phyloP scores from a whole-genome alignment of 2,888 invertebrate species.

The Tribolium freemani region DNA sequence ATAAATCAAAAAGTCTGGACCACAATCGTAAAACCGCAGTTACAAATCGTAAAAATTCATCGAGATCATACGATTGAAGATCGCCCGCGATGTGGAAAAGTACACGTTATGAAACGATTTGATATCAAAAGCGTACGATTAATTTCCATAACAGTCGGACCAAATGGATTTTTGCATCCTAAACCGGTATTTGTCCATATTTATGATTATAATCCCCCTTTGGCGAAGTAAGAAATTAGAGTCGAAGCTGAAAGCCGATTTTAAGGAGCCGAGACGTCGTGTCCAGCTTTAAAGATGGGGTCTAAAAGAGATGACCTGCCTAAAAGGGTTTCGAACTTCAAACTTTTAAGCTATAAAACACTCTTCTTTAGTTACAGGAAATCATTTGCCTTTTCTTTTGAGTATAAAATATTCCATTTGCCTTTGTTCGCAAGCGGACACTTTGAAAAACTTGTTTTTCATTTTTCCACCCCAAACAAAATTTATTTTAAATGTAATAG shows the following conservation, averaged over 20 bases:
- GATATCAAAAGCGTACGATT: neutral
- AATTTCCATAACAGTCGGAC: neutral
- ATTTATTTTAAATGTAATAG: neutral
- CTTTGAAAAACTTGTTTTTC: neutral
- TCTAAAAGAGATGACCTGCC: constrained; percentile 22
- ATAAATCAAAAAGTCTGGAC: constrained; percentile 2
- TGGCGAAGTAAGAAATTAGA: neutral
- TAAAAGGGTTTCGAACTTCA: constrained; percentile 35
- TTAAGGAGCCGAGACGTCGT: constrained; percentile 10
- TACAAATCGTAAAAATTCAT: constrained; percentile 3
- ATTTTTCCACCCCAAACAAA: neutral
- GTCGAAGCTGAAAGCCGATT: constrained; percentile 26
- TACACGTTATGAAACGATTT: neutral
- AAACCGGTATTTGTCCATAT: neutral
- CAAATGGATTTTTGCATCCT: neutral
- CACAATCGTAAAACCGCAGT: neutral
- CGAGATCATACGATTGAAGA: neutral
- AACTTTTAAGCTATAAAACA: constrained; percentile 28
- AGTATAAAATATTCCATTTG: constrained; percentile 1
- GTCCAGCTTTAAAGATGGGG: constrained; percentile 15
- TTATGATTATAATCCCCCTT: neutral
- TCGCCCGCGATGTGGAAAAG: neutral
- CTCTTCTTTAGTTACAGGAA: constrained; percentile 23
- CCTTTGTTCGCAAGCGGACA: neutral
- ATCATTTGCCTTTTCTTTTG: constrained; percentile 8